Percentiles rank a stretch among this genome's conserved stretches.
Evolutionary conservation across 2,113 vertebrate genomes (phyloP).

Genomic region (Accipiter cooperii): DNA sequence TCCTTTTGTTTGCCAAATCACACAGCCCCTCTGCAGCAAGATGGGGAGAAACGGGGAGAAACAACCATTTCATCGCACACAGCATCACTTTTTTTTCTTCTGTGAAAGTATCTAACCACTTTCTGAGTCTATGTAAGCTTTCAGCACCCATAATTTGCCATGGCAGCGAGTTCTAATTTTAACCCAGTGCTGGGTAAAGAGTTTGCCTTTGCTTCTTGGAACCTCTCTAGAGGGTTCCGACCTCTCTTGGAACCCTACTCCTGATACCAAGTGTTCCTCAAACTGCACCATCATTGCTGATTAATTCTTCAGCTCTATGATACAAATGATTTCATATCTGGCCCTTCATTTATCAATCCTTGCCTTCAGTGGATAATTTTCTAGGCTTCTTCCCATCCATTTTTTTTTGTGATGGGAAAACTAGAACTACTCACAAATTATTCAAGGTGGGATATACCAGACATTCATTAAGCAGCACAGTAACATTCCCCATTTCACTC

Average conservation of each 20-base stretch:
- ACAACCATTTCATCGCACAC: neutral
- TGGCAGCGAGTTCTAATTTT: rapidly evolving
- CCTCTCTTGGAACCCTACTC: neutral
- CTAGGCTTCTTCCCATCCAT: neutral
- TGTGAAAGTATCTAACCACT: neutral
- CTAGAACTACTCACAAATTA: neutral
- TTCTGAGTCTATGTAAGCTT: neutral
- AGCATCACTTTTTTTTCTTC: too few relatives aligned
- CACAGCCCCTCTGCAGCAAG: neutral
- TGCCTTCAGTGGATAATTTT: neutral
- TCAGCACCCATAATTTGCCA: neutral
- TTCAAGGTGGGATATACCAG: neutral
- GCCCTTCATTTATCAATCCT: neutral
- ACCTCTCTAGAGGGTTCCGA: neutral
- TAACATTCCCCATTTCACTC: neutral
- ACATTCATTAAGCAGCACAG: neutral
- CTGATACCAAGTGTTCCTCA: neutral
- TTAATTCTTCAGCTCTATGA: neutral
- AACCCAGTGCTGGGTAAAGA: neutral
- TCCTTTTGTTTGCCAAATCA: neutral
- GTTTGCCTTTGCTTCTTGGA: neutral
- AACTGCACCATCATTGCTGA: neutral
- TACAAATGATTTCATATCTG: neutral
- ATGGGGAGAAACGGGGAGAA: neutral
- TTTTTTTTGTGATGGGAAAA: neutral